These are phyloP conservation scores for Ectropis crepuscularia DNA, from an alignment of 2,888 invertebrate genomes.

Conservation along the genomic window DNA sequence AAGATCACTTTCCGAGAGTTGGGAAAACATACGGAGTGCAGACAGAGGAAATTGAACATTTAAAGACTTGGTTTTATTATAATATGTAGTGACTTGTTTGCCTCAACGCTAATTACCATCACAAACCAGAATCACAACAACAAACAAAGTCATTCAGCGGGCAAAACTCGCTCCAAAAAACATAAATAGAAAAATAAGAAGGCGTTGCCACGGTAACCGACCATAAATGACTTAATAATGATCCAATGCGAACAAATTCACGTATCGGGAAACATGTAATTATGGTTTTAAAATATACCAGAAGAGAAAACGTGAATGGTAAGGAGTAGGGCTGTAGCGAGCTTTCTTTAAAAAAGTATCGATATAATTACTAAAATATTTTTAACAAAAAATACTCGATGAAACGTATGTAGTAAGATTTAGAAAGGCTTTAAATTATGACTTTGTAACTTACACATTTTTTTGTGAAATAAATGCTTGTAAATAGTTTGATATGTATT, in stretches of 20 bases:
- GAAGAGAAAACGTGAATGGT: slow-evolving; percentile 48
- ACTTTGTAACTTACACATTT: no score
- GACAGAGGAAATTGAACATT: slow-evolving; percentile 3
- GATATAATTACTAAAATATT: slow-evolving; percentile 15
- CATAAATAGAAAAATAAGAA: slow-evolving; percentile 54
- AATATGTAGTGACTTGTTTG: slow-evolving; percentile 31
- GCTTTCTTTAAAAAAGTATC: slow-evolving; percentile 30
- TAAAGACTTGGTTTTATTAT: slow-evolving; percentile 25
- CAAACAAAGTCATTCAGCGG: slow-evolving; percentile 65
- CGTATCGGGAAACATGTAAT: slow-evolving; percentile 77
- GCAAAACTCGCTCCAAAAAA: slow-evolving; percentile 54
- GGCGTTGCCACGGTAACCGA: slow-evolving; percentile 72
- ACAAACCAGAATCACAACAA: slow-evolving; percentile 35
- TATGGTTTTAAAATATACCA: slow-evolving; percentile 63
- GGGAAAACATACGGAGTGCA: no score
- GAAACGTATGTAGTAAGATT: no score
- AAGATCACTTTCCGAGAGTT: no score
- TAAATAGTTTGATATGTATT: no score
- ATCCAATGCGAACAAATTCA: slow-evolving; percentile 67
- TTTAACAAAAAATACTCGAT: neutral
- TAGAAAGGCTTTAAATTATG: no score
- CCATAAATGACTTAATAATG: slow-evolving; percentile 76
- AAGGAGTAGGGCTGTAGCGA: slow-evolving; percentile 44
- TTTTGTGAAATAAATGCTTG: no score
- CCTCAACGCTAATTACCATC: slow-evolving; percentile 35